Evolutionary conservation across 2,797 vertebrate genomes (phyloP).

Genomic region (Falco rusticolus): DNA sequence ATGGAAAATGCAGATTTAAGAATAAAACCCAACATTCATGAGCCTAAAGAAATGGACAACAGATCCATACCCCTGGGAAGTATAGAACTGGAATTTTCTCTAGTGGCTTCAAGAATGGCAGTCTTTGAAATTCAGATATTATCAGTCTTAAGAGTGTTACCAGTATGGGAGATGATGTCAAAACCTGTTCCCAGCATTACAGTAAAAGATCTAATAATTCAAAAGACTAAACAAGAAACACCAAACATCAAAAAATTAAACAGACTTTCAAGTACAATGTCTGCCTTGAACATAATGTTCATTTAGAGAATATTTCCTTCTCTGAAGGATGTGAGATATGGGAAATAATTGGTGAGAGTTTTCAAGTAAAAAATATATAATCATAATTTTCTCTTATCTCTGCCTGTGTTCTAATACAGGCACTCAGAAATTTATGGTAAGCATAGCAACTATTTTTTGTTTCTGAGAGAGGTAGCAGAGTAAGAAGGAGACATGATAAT

Average conservation of each 20-base stretch:
- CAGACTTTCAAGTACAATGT: constrained; percentile 26
- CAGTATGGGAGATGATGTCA: background rate
- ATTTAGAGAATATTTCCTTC: background rate
- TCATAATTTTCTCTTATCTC: background rate
- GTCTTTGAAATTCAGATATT: constrained; percentile 26
- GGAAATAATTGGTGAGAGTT: constrained; percentile 5
- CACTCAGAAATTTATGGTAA: background rate
- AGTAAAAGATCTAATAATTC: constrained; percentile 56
- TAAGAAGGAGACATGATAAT: background rate
- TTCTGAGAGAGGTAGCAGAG: background rate
- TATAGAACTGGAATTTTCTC: background rate
- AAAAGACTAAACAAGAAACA: constrained; percentile 56
- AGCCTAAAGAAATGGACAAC: background rate
- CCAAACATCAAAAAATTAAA: constrained; percentile 33
- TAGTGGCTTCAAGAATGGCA: background rate
- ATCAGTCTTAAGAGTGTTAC: background rate
- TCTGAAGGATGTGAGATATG: constrained; percentile 47
- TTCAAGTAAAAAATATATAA: background rate
- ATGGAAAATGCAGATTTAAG: background rate
- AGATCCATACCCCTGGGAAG: background rate
- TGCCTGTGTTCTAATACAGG: background rate
- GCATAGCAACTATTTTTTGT: background rate
- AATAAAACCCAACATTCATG: background rate
- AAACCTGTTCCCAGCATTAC: constrained; percentile 25
- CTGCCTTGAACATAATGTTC: background rate